Percentiles rank a stretch among this genome's conserved stretches.
These are phyloP conservation scores for Schizopygopsis malacanthus DNA, from an alignment of 2,797 vertebrate genomes.

Conservation along the genomic window DNA sequence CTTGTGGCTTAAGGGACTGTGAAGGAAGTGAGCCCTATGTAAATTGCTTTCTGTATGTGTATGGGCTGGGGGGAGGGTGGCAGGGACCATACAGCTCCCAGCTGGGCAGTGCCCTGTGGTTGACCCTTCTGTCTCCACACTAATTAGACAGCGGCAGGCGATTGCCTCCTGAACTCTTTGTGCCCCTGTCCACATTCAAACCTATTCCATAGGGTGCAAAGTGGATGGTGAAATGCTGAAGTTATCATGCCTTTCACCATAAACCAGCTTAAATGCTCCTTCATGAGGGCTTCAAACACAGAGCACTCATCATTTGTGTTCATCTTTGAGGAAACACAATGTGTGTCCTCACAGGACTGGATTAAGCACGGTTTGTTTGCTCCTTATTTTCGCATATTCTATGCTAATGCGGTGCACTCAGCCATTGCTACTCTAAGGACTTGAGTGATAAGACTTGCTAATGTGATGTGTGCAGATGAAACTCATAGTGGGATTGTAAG, in stretches of 20 bases:
- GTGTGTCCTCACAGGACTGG: constrained; percentile 35
- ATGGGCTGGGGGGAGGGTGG: constrained; percentile 66
- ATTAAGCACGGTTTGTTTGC: constrained; percentile 54
- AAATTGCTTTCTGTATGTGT: constrained; percentile 63
- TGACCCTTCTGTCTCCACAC: constrained; percentile 86
- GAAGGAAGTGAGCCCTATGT: constrained; percentile 65
- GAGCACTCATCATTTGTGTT: constrained; percentile 20
- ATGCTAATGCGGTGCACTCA: constrained; percentile 56
- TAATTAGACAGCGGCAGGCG: constrained; percentile 85
- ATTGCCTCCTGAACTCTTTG: constrained; percentile 85
- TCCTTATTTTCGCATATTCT: constrained; percentile 53
- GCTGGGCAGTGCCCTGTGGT: constrained; percentile 84
- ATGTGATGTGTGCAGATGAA: constrained; percentile 57
- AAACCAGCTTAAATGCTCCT: not conserved
- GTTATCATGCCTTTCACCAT: not conserved
- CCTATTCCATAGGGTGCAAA: constrained; percentile 39
- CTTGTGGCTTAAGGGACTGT: constrained; percentile 56
- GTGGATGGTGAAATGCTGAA: not conserved
- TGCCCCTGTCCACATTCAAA: constrained; percentile 67
- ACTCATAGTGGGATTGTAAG: constrained; percentile 48
- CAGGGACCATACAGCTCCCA: constrained; percentile 81
- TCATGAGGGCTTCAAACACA: not conserved
- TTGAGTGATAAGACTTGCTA: constrained; percentile 54
- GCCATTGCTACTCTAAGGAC: constrained; percentile 52
- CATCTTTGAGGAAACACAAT: constrained; percentile 23